Evolutionary conservation across 2,888 invertebrate genomes (phyloP).

Genomic region (Drosophila differens): DNA sequence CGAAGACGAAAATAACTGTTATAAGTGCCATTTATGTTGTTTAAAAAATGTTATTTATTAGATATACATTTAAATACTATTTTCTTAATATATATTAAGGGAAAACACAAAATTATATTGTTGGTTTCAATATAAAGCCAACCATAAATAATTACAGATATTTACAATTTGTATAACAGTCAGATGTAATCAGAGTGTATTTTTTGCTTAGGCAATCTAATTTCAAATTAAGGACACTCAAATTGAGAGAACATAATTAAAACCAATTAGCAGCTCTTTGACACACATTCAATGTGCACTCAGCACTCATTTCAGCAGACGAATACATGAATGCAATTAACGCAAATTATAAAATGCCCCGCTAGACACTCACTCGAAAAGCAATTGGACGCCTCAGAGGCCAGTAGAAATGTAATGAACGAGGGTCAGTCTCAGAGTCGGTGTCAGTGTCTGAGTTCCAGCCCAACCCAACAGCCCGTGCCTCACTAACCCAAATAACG

Average conservation of each 20-base stretch:
- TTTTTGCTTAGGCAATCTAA: neutral
- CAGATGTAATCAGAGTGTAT: neutral
- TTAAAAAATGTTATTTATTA: neutral
- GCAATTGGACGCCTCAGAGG: conserved; percentile 18
- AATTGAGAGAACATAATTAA: conserved; percentile 54
- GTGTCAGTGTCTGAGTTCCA: neutral
- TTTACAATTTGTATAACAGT: neutral
- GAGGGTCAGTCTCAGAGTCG: conserved; percentile 32
- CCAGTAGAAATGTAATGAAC: conserved; percentile 20
- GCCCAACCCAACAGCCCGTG: conserved; percentile 34
- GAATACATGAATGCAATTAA: conserved; percentile 56
- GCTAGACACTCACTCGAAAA: conserved; percentile 38
- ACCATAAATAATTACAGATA: neutral
- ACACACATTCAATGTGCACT: conserved; percentile 64
- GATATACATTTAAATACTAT: neutral
- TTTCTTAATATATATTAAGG: neutral
- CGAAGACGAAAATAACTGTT: conserved; percentile 21
- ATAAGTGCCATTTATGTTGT: neutral
- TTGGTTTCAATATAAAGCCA: neutral
- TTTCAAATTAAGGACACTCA: conserved; percentile 34
- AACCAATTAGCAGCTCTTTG: conserved; percentile 64
- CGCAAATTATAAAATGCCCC: conserved; percentile 48
- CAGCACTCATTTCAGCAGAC: conserved; percentile 53
- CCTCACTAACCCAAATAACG: conserved; percentile 73
- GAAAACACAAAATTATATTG: neutral